Evolutionary conservation across 2,888 invertebrate species (phyloP).

Genomic region (Acleris laterana): DNA sequence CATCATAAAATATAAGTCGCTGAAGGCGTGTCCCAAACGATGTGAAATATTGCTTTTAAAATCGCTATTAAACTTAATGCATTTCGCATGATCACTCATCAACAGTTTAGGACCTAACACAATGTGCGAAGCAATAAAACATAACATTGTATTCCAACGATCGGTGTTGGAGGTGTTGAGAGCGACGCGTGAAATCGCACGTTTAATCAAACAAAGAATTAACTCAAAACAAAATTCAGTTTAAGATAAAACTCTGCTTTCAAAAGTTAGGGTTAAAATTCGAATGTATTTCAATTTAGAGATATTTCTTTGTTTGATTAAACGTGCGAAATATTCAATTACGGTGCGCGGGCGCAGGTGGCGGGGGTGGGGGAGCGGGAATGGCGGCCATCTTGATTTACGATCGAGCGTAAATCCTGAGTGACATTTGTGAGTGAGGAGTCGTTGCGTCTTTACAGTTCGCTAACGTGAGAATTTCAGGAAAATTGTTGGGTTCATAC

Average conservation of each 20-base stretch:
- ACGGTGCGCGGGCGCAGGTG: slow-evolving; percentile 78
- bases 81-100: slow-evolving; percentile 80
- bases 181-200: slow-evolving; percentile 77
- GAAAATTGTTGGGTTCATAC: slow-evolving; percentile 58
- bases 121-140: slow-evolving; percentile 76
- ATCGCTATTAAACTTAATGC: slow-evolving; percentile 79
- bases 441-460: slow-evolving; percentile 53
- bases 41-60: slow-evolving; percentile 83
- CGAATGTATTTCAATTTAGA: no score
- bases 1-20: slow-evolving; percentile 79
- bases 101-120: slow-evolving; percentile 82
- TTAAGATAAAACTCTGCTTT: no score
- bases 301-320: no score
- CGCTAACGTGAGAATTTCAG: slow-evolving; percentile 66
- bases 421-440: slow-evolving; percentile 80
- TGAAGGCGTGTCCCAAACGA: slow-evolving; percentile 73
- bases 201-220: no score
- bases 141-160: slow-evolving; percentile 77
- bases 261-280: no score
- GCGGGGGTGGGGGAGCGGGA: slow-evolving; percentile 53
- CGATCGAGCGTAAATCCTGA: slow-evolving; percentile 78
- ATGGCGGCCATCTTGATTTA: slow-evolving; percentile 82
- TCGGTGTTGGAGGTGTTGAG: slow-evolving; percentile 78
- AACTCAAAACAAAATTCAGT: no score
- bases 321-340: slow-evolving; percentile 83